phyloP scores from a whole-genome alignment of 2,113 vertebrate species.

The Charadrius vociferus region DNA sequence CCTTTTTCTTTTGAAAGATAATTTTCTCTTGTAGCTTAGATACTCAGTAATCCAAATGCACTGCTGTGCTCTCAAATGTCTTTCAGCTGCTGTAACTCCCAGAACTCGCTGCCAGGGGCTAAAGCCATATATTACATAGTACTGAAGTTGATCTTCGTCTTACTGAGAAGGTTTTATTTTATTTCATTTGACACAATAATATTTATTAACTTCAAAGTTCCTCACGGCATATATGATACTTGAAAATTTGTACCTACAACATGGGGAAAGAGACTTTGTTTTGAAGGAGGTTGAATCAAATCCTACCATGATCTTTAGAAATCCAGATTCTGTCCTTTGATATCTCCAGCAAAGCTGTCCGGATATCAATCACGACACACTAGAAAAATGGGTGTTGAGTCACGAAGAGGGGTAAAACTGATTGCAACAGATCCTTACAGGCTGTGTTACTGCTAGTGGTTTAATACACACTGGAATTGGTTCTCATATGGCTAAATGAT shows the following conservation, averaged over 20 bases:
- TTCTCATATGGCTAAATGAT: background rate
- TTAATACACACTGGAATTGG: background rate
- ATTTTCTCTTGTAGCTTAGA: background rate
- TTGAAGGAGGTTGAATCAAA: background rate
- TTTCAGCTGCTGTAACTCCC: background rate
- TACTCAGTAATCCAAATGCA: background rate
- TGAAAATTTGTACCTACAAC: background rate
- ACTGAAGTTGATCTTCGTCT: conserved; percentile 9
- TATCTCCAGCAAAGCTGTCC: background rate
- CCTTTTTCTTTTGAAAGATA: background rate
- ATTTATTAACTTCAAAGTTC: conserved; percentile 37
- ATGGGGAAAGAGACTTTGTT: background rate
- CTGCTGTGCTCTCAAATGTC: background rate
- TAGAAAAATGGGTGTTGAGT: background rate
- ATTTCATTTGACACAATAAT: conserved; percentile 13
- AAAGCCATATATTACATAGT: conserved; percentile 5
- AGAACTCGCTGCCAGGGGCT: background rate
- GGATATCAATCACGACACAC: background rate
- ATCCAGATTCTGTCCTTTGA: background rate
- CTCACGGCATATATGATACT: background rate
- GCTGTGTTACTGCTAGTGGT: background rate
- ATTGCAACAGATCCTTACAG: background rate
- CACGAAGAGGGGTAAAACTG: background rate
- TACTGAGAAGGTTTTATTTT: conserved; percentile 9
- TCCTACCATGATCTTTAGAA: background rate